Conservation (phyloP, 2,888 invertebrate genomes). For the Phragmatobia fuliginosa region DNA sequence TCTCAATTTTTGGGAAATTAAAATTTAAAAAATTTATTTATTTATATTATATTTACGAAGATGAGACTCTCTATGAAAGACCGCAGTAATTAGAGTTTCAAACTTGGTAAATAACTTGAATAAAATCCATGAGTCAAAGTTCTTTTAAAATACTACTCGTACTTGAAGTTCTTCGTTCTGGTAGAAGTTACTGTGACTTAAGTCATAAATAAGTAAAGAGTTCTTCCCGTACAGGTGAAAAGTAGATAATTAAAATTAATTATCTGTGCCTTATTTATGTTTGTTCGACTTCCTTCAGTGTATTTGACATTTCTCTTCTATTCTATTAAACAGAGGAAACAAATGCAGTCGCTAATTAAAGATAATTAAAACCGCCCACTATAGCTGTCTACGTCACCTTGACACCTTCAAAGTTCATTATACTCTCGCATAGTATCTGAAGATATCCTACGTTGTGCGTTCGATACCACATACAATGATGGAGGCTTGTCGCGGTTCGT, state of each 20-base stretch:
- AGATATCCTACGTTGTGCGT: slow-evolving; percentile 38
- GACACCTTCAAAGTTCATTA: slow-evolving; percentile 15
- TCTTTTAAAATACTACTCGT: too few species aligned
- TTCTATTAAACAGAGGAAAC: neutral
- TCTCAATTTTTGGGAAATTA: too few species aligned
- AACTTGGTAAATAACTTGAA: too few species aligned
- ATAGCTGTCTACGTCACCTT: neutral
- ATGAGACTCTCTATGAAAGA: too few species aligned
- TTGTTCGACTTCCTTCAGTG: neutral
- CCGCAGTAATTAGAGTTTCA: too few species aligned
- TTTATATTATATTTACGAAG: too few species aligned
- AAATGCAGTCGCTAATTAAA: neutral
- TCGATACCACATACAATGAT: slow-evolving; percentile 46
- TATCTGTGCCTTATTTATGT: neutral
- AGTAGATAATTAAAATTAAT: neutral
- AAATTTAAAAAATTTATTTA: too few species aligned
- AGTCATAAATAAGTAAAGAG: neutral
- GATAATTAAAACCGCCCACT: neutral
- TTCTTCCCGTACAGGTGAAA: neutral
- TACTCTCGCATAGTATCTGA: slow-evolving; percentile 28
- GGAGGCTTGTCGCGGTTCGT: slow-evolving; percentile 65
- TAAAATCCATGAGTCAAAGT: too few species aligned
- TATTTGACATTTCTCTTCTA: neutral
- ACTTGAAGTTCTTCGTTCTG: too few species aligned
- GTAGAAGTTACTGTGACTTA: too few species aligned